phyloP scores from a whole-genome alignment of 2,113 vertebrate genomes.

The Nothocercus julius region DNA sequence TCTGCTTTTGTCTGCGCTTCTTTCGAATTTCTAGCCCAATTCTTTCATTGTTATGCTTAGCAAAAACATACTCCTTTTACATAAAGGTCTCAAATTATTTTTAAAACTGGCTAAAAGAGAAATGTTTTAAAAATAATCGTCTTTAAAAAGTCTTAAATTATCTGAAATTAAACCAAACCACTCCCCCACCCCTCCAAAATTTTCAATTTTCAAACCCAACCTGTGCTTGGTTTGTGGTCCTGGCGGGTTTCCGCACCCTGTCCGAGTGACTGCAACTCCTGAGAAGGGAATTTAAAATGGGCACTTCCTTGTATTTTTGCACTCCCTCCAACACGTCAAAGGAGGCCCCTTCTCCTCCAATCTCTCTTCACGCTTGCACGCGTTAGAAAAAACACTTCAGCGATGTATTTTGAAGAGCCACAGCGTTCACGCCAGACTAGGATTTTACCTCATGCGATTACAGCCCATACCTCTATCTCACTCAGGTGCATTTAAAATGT shows the following conservation, averaged over 20 bases:
- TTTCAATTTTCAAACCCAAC: not conserved
- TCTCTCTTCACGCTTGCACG: not conserved
- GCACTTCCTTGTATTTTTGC: not conserved
- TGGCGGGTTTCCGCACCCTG: not conserved
- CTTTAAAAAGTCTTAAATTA: slow-evolving; percentile 46
- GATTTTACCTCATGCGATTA: not conserved
- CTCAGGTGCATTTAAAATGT: not conserved
- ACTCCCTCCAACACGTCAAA: not conserved
- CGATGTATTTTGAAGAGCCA: not conserved
- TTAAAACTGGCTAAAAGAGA: too few species aligned
- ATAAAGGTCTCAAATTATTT: slow-evolving; percentile 59
- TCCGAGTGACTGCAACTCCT: rapidly evolving
- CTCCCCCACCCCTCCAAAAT: not conserved
- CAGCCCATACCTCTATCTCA: not conserved
- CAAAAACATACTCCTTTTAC: slow-evolving; percentile 52
- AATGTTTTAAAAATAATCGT: too few species aligned
- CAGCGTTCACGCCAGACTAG: not conserved
- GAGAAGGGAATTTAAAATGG: not conserved
- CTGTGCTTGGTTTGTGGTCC: not conserved
- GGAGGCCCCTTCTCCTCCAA: not conserved
- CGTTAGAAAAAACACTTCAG: not conserved
- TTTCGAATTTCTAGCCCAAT: slow-evolving; percentile 55
- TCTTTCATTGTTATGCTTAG: slow-evolving; percentile 37
- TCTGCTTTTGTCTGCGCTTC: slow-evolving; percentile 53
- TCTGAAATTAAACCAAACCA: slow-evolving; percentile 9